Evolutionary conservation across 1,140 invertebrate genomes (phyloP).

Genomic region (Neuroterus valhalla): DNA sequence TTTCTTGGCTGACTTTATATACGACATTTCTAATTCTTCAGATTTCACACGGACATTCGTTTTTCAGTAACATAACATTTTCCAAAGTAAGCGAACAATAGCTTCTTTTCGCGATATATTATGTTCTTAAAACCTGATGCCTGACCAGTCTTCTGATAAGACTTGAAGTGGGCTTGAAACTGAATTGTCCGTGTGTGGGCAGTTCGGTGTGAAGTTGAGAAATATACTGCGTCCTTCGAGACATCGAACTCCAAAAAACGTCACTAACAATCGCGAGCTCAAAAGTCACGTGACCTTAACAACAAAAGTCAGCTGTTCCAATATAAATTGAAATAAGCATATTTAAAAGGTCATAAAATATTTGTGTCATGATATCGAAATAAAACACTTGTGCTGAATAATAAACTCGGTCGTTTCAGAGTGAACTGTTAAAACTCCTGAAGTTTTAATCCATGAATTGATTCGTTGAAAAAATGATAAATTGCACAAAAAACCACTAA

Average conservation of each 20-base stretch:
- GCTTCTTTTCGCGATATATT: not conserved
- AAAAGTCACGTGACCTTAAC: conserved; percentile 12
- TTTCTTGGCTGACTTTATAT: conserved; percentile 55
- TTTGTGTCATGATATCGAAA: not conserved
- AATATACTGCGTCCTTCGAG: not conserved
- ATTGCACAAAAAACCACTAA: no score
- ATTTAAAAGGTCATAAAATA: not conserved
- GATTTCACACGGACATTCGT: conserved; percentile 13
- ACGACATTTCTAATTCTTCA: conserved; percentile 32
- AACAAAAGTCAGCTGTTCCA: conserved; percentile 33
- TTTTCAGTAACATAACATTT: conserved; percentile 28
- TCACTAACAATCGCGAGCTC: conserved; percentile 5
- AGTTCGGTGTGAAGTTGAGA: conserved; percentile 33
- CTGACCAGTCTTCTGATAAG: not conserved
- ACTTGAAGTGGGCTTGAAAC: not conserved
- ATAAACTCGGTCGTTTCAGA: no score
- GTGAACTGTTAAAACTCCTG: no score
- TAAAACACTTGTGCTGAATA: no score
- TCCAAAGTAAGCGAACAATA: not conserved
- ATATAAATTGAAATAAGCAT: conserved; percentile 11
- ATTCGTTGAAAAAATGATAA: no score
- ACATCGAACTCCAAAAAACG: conserved; percentile 10
- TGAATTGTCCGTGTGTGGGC: conserved; percentile 7
- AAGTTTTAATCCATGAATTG: no score
- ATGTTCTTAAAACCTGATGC: not conserved